A percentile compares a stretch with the other conserved stretches of the same genome.
These are phyloP conservation scores for Otis tarda DNA, from an alignment of 2,113 vertebrate species.

Conservation along the genomic window DNA sequence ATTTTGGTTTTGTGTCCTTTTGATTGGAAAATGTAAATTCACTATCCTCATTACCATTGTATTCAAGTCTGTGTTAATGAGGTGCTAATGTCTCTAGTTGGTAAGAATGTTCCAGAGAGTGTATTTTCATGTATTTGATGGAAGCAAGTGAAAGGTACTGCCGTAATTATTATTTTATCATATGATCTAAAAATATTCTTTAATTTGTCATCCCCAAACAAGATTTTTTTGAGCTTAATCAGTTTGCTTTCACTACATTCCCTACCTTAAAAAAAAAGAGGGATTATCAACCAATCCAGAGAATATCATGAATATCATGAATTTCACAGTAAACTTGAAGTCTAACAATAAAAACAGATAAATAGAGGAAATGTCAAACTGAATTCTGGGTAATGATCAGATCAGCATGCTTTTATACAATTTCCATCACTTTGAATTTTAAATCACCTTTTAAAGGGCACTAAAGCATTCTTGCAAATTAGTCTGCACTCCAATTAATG, in stretches of 20 bases:
- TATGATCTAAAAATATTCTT: constrained; percentile 9
- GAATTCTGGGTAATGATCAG: constrained; percentile 89
- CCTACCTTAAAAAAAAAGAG: neutral
- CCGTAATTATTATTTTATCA: neutral
- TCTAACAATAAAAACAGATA: constrained; percentile 76
- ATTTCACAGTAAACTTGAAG: constrained; percentile 74
- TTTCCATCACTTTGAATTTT: constrained; percentile 96
- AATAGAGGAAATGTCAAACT: constrained; percentile 74
- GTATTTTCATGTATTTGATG: neutral
- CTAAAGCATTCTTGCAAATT: constrained; percentile 94
- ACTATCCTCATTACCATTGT: neutral
- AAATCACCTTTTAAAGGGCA: constrained; percentile 98
- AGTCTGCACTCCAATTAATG: constrained; percentile 96
- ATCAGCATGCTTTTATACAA: constrained; percentile 90
- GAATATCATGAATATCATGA: constrained; percentile 47
- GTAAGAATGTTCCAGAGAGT: neutral
- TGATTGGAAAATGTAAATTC: constrained; percentile 14
- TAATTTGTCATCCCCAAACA: neutral
- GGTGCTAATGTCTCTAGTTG: neutral
- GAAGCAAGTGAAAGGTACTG: neutral
- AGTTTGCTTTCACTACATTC: neutral
- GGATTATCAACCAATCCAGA: constrained; percentile 32
- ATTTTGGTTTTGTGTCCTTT: neutral
- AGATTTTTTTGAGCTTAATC: neutral
- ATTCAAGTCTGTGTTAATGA: constrained; percentile 29